Evolutionary conservation across 2,797 vertebrate genomes (phyloP).

Genomic region (Emys orbicularis): DNA sequence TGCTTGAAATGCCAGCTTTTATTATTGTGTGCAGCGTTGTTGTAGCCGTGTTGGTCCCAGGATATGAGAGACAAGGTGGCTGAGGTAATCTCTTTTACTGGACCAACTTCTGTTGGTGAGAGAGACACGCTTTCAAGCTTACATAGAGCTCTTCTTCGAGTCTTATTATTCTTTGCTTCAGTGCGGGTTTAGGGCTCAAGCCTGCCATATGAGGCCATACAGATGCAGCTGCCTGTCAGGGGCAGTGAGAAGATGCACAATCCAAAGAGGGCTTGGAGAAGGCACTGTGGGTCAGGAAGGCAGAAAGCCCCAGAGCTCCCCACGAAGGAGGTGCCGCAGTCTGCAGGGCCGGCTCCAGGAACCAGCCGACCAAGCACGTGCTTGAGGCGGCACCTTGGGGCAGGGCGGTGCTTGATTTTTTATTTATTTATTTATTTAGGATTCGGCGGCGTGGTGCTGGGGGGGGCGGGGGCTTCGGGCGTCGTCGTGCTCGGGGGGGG

Average conservation of each 20-base stretch:
- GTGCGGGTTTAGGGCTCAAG: slow-evolving; percentile 55
- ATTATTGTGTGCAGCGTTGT: neutral
- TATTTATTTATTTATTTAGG: too few relatives aligned
- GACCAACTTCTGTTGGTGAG: neutral
- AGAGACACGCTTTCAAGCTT: neutral
- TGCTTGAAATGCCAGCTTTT: slow-evolving; percentile 74
- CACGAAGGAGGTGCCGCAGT: neutral
- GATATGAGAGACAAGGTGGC: neutral
- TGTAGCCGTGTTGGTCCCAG: neutral
- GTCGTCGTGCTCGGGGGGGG: too few relatives aligned
- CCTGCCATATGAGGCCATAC: slow-evolving; percentile 8
- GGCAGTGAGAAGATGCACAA: neutral
- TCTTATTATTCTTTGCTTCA: slow-evolving; percentile 69
- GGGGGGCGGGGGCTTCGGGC: too few relatives aligned
- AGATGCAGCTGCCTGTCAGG: neutral
- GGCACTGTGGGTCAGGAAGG: neutral
- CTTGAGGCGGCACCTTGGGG: too few relatives aligned
- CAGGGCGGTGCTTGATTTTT: too few relatives aligned
- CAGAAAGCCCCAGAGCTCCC: neutral
- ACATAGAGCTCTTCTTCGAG: neutral
- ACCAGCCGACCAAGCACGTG: too few relatives aligned
- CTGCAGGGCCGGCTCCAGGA: too few relatives aligned
- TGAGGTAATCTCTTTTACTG: neutral
- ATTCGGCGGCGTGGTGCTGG: too few relatives aligned
- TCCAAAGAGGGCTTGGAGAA: neutral